phyloP scores from a whole-genome alignment of 2,113 vertebrate species.

The Gopherus flavomarginatus region DNA sequence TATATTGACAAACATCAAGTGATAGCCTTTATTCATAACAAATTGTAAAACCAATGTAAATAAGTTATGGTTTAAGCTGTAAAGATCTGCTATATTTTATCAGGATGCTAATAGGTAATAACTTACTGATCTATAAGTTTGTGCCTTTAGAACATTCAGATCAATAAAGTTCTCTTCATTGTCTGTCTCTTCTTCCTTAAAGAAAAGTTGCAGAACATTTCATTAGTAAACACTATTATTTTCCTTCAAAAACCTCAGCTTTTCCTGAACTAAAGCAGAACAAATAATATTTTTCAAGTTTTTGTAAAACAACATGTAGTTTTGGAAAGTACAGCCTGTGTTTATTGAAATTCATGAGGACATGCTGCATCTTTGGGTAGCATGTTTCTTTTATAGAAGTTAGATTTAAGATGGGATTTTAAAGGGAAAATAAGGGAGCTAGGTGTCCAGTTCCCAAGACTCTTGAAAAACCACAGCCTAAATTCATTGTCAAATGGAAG shows the following conservation, averaged over 20 bases:
- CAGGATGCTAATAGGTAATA: neutral
- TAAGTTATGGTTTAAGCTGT: neutral
- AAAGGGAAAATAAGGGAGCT: neutral
- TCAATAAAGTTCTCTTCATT: slow-evolving; percentile 91
- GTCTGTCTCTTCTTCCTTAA: slow-evolving; percentile 92
- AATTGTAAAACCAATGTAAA: neutral
- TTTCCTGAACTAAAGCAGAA: slow-evolving; percentile 5
- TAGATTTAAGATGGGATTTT: neutral
- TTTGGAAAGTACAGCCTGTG: neutral
- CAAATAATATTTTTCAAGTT: neutral
- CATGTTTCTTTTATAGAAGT: neutral
- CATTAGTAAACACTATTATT: slow-evolving; percentile 34
- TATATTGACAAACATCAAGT: neutral
- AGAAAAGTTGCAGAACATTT: slow-evolving; percentile 57
- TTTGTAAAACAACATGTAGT: neutral
- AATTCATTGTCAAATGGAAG: neutral
- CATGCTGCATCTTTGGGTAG: neutral
- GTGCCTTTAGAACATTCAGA: slow-evolving; percentile 89
- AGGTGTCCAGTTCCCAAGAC: neutral
- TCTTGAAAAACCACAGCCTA: neutral
- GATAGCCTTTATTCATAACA: neutral
- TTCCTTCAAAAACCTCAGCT: neutral
- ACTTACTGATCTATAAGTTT: slow-evolving; percentile 84
- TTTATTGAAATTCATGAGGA: slow-evolving; percentile 1
- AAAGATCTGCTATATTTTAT: neutral